These are phyloP conservation scores for Phalanger gymnotis DNA, from an alignment of 2,797 vertebrate species.

Conservation along the genomic window DNA sequence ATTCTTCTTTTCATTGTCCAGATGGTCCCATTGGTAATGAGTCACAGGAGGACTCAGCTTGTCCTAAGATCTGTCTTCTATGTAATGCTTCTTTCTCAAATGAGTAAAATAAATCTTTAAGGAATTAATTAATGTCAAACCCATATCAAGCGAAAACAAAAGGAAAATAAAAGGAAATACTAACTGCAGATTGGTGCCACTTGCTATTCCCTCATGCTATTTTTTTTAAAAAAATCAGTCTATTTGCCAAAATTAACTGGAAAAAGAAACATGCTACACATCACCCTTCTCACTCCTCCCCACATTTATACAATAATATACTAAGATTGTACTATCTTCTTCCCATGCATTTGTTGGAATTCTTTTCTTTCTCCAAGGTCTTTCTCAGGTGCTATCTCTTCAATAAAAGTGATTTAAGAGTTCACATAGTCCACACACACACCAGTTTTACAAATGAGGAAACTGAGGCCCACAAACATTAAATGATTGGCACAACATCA, in stretches of 20 bases:
- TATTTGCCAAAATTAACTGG: neutral
- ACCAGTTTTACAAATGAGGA: neutral
- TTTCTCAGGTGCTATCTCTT: neutral
- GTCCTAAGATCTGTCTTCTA: conserved; percentile 65
- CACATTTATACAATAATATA: neutral
- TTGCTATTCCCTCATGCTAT: conserved; percentile 11
- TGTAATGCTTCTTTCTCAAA: conserved; percentile 53
- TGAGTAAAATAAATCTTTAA: conserved; percentile 67
- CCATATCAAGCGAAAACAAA: conserved; percentile 46
- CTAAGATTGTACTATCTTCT: neutral
- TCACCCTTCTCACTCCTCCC: neutral
- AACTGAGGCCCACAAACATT: neutral
- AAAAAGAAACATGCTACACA: neutral
- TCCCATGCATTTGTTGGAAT: neutral
- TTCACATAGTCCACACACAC: neutral
- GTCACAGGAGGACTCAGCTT: conserved; percentile 71
- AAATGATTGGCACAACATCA: neutral
- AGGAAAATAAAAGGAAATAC: conserved; percentile 52
- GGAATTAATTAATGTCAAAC: conserved; percentile 61
- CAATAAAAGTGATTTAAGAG: neutral
- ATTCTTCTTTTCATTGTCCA: conserved; percentile 73
- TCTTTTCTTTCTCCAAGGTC: neutral
- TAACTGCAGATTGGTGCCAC: conserved; percentile 38
- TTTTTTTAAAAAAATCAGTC: conserved; percentile 9
- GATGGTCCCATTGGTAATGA: conserved; percentile 71